A percentile compares a stretch with the other conserved stretches of the same genome.
These are phyloP conservation scores for Phytoseiulus persimilis DNA, from an alignment of 2,888 invertebrate genomes.

Conservation along the genomic window DNA sequence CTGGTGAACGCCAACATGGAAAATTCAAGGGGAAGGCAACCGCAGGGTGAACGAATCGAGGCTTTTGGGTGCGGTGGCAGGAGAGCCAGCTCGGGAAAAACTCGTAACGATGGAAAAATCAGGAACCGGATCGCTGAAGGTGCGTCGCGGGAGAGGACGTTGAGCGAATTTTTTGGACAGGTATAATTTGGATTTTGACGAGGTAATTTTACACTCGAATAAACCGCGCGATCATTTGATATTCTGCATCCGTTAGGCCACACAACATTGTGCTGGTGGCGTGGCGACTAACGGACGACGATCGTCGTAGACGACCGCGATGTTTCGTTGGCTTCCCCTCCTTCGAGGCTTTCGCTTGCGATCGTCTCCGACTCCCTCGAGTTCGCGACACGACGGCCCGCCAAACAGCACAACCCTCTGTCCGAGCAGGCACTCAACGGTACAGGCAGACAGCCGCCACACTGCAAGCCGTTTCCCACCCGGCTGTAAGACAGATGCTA, in stretches of 20 bases:
- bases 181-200: slow-evolving; percentile 44
- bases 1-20: background rate
- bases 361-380: background rate
- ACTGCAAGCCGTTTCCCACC: background rate
- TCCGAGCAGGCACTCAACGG: background rate
- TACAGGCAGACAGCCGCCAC: background rate
- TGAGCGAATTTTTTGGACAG: slow-evolving; percentile 38
- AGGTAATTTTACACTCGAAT: slow-evolving; percentile 43
- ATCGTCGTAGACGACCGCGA: background rate
- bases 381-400: background rate
- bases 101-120: slow-evolving; percentile 16
- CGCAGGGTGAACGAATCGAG: background rate
- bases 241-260: background rate
- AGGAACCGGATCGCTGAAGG: background rate
- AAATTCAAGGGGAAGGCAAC: slow-evolving; percentile 10
- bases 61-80: background rate
- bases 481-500: background rate
- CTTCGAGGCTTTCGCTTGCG: background rate
- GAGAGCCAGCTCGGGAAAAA: background rate
- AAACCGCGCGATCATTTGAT: background rate
- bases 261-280: background rate
- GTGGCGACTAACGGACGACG: background rate
- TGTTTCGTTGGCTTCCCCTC: background rate
- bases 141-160: background rate
- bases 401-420: background rate